phyloP scores from a whole-genome alignment of 2,113 vertebrate species.

The Ariopsis seemanni region DNA sequence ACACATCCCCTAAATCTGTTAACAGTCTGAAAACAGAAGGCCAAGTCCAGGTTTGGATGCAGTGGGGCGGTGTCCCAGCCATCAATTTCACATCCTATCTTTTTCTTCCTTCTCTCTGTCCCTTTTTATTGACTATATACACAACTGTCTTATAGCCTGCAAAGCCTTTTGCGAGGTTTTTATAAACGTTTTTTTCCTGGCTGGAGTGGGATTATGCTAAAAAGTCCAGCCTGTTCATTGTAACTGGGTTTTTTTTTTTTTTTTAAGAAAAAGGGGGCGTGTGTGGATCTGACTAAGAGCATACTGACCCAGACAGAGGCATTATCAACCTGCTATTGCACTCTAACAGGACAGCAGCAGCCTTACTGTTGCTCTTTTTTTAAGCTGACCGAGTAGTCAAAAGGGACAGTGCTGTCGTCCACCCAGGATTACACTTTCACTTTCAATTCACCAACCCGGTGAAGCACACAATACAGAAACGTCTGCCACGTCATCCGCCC shows the following conservation, averaged over 20 bases:
- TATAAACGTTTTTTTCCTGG: not conserved
- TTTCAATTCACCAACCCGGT: constrained; percentile 70
- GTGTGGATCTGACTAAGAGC: constrained; percentile 47
- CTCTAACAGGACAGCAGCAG: constrained; percentile 16
- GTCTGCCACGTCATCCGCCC: constrained; percentile 56
- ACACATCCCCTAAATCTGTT: not conserved
- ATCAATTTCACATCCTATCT: constrained; percentile 31
- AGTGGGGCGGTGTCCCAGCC: constrained; percentile 14
- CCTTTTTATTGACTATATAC: constrained; percentile 37
- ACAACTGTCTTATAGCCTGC: constrained; percentile 15
- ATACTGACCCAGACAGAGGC: constrained; percentile 29
- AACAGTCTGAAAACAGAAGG: constrained; percentile 1
- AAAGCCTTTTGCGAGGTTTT: constrained; percentile 27
- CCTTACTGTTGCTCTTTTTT: constrained; percentile 29
- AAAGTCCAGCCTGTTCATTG: constrained; percentile 37
- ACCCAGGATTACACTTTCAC: constrained; percentile 74
- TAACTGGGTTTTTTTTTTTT: constrained; percentile 15
- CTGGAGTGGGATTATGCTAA: constrained; percentile 50
- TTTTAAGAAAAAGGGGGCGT: not conserved
- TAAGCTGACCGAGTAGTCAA: constrained; percentile 62
- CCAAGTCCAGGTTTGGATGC: not conserved
- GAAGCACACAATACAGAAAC: constrained; percentile 69
- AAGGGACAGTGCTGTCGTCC: constrained; percentile 64
- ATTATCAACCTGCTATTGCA: constrained; percentile 43
- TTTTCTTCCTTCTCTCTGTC: not conserved